Percentiles rank a stretch among this genome's conserved stretches.
Evolutionary conservation across 2,113 vertebrate genomes (phyloP).

Genomic region (Atrichornis clamosus): DNA sequence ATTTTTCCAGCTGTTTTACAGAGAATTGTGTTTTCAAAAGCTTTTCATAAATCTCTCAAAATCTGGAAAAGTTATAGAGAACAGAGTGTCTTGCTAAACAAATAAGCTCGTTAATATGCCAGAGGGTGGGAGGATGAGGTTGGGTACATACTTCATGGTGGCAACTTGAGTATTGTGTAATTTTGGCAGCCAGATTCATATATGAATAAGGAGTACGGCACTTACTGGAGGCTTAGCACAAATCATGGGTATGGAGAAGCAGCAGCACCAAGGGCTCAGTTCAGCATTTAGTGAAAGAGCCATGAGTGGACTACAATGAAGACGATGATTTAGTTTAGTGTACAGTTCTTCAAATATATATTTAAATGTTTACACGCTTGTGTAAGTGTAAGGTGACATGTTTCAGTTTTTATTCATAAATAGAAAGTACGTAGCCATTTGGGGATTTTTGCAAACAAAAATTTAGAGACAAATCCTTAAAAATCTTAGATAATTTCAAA

Average conservation of each 20-base stretch:
- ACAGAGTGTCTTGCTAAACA: slow-evolving; percentile 26
- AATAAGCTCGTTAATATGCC: slow-evolving; percentile 23
- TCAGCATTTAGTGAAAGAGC: neutral
- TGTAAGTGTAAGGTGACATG: neutral
- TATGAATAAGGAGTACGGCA: neutral
- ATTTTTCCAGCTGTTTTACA: neutral
- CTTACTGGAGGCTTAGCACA: neutral
- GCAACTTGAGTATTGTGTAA: neutral
- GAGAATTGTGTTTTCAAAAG: neutral
- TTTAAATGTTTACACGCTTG: neutral
- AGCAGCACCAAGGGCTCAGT: neutral
- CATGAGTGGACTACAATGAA: neutral
- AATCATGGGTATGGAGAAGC: neutral
- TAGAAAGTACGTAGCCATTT: neutral
- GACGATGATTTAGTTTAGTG: neutral
- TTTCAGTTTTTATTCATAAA: neutral
- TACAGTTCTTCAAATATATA: neutral
- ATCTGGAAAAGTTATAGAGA: neutral
- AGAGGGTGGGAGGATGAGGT: neutral
- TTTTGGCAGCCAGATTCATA: neutral
- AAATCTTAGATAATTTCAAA: neutral
- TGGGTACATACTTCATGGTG: slow-evolving; percentile 1
- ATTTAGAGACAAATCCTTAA: neutral
- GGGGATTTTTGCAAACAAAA: neutral
- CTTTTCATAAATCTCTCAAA: neutral